These are phyloP conservation scores for Rhorus exstirpatorius DNA, from an alignment of 2,888 invertebrate genomes.

Conservation along the genomic window DNA sequence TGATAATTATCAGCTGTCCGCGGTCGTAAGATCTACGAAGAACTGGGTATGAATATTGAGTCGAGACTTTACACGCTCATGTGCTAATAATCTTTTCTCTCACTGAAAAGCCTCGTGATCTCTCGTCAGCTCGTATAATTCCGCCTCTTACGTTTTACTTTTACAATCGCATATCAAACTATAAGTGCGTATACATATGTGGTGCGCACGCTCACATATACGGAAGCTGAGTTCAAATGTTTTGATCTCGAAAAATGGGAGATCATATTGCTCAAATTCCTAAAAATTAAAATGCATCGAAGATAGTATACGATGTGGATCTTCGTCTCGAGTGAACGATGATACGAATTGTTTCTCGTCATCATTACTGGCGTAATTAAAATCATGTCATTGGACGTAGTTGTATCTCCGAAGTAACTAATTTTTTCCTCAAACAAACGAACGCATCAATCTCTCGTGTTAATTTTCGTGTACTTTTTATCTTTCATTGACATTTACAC, in stretches of 20 bases:
- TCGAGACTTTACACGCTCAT: slow-evolving; percentile 35
- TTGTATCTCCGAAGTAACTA: no score
- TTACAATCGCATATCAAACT: neutral
- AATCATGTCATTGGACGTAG: no score
- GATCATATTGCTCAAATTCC: neutral
- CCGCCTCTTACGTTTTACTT: slow-evolving; percentile 43
- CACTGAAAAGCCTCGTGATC: slow-evolving; percentile 49
- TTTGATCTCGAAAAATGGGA: neutral
- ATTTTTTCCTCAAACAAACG: no score
- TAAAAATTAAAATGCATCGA: neutral
- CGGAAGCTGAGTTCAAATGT: slow-evolving; percentile 7
- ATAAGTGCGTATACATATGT: neutral
- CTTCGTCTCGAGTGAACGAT: no score
- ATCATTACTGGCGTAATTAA: no score
- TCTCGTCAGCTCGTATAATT: slow-evolving; percentile 30
- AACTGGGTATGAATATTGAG: slow-evolving; percentile 57
- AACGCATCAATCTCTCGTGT: no score
- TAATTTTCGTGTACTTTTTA: no score
- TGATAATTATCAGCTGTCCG: slow-evolving; percentile 30
- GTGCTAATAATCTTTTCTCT: slow-evolving; percentile 57
- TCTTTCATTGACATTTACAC: no score
- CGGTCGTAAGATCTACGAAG: slow-evolving; percentile 57
- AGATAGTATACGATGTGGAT: neutral
- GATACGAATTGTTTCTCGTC: no score
- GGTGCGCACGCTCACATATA: neutral